Percentiles rank a stretch among this genome's conserved stretches.
Evolutionary conservation across 2,888 invertebrate genomes (phyloP).

Genomic region (Gandaritis pyraliata): DNA sequence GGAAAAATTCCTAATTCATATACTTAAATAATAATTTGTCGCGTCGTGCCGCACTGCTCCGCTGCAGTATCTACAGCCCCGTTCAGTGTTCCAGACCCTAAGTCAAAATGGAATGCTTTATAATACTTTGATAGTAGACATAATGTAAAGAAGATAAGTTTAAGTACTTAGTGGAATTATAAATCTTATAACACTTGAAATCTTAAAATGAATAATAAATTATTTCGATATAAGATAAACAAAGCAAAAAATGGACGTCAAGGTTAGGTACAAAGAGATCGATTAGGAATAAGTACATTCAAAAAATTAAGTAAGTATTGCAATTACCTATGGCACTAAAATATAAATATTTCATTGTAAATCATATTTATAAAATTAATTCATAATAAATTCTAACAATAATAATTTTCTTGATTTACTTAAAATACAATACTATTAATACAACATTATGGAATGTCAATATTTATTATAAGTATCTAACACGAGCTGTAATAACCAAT

Average conservation of each 20-base stretch:
- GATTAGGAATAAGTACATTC: slow-evolving; percentile 45
- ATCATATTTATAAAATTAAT: slow-evolving; percentile 47
- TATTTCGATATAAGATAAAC: background rate
- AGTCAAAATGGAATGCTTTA: slow-evolving; percentile 47
- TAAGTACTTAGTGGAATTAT: background rate
- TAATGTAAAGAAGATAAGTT: slow-evolving; percentile 20
- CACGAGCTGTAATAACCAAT: slow-evolving; percentile 33
- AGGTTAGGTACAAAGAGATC: slow-evolving; percentile 53
- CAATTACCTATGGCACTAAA: slow-evolving; percentile 74
- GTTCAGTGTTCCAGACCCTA: no score
- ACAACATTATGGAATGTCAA: slow-evolving; percentile 55
- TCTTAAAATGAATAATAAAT: slow-evolving; percentile 21
- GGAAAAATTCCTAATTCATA: no score
- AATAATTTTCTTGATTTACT: slow-evolving; percentile 35
- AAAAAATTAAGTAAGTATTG: slow-evolving; percentile 46
- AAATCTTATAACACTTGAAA: slow-evolving; percentile 40
- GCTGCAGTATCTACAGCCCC: no score
- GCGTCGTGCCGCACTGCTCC: no score
- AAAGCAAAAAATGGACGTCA: slow-evolving; percentile 58
- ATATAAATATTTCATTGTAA: slow-evolving; percentile 47
- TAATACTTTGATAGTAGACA: slow-evolving; percentile 36
- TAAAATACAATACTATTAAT: slow-evolving; percentile 32
- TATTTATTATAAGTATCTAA: slow-evolving; percentile 48
- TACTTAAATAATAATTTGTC: no score
- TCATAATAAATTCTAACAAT: slow-evolving; percentile 46